Percentiles rank a stretch among this genome's conserved stretches.
Evolutionary conservation across 1,140 invertebrate genomes (phyloP).

Genomic region (Oedothorax gibbosus): DNA sequence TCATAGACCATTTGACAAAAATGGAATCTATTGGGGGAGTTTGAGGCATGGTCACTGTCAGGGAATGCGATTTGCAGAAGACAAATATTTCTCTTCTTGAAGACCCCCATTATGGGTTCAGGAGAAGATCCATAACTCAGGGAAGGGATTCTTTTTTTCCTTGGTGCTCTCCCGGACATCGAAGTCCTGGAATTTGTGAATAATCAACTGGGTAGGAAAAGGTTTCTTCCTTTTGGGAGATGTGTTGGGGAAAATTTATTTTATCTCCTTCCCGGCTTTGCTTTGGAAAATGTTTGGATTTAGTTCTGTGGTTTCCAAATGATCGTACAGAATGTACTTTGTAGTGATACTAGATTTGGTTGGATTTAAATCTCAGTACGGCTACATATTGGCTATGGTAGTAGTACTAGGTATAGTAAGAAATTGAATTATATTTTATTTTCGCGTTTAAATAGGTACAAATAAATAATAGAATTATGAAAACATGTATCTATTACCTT

Average conservation of each 20-base stretch:
- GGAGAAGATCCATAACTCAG: slow-evolving; percentile 40
- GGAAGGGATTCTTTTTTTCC: neutral
- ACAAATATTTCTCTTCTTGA: slow-evolving; percentile 48
- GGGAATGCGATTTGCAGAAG: slow-evolving; percentile 50
- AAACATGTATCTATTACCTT: too few species aligned
- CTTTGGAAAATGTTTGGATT: neutral
- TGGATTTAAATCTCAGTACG: too few species aligned
- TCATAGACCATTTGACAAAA: slow-evolving; percentile 56
- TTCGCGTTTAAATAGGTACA: too few species aligned
- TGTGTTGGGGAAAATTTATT: neutral
- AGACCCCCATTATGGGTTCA: slow-evolving; percentile 28
- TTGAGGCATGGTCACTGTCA: slow-evolving; percentile 13
- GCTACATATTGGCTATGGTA: too few species aligned
- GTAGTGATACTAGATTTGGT: too few species aligned
- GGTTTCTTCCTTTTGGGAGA: too few species aligned
- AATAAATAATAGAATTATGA: too few species aligned
- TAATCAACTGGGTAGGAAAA: neutral
- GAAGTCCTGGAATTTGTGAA: neutral
- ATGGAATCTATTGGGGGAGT: slow-evolving; percentile 17
- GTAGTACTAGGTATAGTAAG: too few species aligned
- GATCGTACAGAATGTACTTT: too few species aligned
- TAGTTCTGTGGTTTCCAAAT: neutral
- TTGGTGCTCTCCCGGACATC: neutral
- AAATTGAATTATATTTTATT: too few species aligned
- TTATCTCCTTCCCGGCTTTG: neutral